Base-by-base conservation (phyloP, 2,888 invertebrate species). In the Byasa hedistus region DNA sequence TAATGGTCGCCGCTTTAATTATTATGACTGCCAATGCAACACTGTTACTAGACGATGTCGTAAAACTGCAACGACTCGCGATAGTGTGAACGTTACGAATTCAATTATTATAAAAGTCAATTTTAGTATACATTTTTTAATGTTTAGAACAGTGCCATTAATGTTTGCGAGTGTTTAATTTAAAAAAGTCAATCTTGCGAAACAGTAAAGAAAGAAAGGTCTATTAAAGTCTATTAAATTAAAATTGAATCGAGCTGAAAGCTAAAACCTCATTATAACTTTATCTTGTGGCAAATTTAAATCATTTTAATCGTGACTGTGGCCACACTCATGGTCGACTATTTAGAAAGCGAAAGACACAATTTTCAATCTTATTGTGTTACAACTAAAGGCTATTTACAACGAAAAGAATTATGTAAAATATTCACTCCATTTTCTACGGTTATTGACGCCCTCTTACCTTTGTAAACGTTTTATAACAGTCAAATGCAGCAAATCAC, bases 331-430 rank as follows among this genome's bases (percentile, higher is more conserved):
- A 90, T 86, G 90, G 90, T 80, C 90, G 85, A 76, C 73, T 77
- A 83, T 87, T 87, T 90, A 89, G 90, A 90, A 90, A 91, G 91
- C 89, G 85, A 82, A 82, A 80, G 75, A 82, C 81, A 84, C 76
- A 69, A 78, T 74, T 75, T 74, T 76, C 74, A 76, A 65, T 84
- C 83, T 82, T 81, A 86, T 86, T 86, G 84, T 80, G 79, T 82
- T 77, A 81, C 77, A 66, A 76, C 68, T 73, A 74, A 75, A 74
- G 75, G 76, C 79, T 79, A 79, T 75, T 76, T 77, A 78, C 73
- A 72, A 75, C 77, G 76, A 76, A 75, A 73, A 71, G 76, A 78
- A 80, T 76, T 76, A 76, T 71, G 74, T 71, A 71, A 75, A 76
- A 75, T 75, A 79, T 65, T 69, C 70, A 68, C 51, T 70, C 62